These are phyloP conservation scores for Atherinomorus stipes DNA, from an alignment of 2,113 vertebrate species.

Conservation along the genomic window DNA sequence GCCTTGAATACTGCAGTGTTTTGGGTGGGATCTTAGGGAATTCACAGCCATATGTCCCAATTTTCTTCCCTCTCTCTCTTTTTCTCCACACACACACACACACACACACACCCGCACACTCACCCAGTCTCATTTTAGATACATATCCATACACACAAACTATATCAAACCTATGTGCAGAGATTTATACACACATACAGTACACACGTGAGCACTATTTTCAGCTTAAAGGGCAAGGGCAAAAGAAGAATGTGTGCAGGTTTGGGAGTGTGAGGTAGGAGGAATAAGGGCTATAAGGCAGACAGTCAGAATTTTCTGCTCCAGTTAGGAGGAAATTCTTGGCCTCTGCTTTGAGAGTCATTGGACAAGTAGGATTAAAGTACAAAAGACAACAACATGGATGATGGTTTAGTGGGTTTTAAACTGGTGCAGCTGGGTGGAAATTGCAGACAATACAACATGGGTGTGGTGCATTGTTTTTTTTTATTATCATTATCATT, in stretches of 20 bases:
- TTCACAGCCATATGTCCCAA: conserved; percentile 78
- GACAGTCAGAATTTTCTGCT: conserved; percentile 69
- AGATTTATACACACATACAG: conserved; percentile 10
- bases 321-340: conserved; percentile 66
- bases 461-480: neutral
- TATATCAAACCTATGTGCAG: conserved; percentile 17
- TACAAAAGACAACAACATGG: conserved; percentile 32
- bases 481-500: neutral
- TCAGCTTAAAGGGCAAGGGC: conserved; percentile 65
- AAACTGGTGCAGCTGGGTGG: conserved; percentile 26
- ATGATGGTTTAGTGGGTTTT: conserved; percentile 17
- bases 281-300: conserved; percentile 49
- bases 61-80: conserved; percentile 38
- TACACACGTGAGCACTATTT: conserved; percentile 35
- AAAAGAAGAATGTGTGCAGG: conserved; percentile 56
- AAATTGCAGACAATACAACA: conserved; percentile 1
- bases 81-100: conserved; percentile 21
- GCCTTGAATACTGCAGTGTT: conserved; percentile 71
- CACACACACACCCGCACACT: conserved; percentile 1
- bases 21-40: conserved; percentile 76
- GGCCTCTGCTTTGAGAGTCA: conserved; percentile 51
- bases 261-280: conserved; percentile 35
- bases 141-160: conserved; percentile 18
- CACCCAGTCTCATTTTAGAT: conserved; percentile 27
- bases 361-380: conserved; percentile 55